Conservation (phyloP, 2,113 vertebrate species). For the Lagopus leucura region DNA sequence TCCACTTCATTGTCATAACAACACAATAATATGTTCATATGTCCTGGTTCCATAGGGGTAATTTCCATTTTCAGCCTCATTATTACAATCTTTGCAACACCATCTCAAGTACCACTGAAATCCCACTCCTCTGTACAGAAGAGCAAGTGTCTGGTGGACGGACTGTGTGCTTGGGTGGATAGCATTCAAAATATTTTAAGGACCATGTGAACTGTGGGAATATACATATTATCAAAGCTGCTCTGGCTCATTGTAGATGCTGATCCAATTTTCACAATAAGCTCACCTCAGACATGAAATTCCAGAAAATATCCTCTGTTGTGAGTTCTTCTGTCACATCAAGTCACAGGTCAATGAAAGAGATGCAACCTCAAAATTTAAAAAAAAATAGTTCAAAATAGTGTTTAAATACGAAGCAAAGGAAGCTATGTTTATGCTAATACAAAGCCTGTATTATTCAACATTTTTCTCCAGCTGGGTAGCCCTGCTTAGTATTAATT, state of each 20-base stretch:
- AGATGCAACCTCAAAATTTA: background rate
- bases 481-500: background rate
- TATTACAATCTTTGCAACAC: background rate
- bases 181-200: background rate
- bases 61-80: background rate
- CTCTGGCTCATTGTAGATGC: background rate
- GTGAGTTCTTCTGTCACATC: background rate
- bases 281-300: background rate
- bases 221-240: background rate
- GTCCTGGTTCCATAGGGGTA: background rate
- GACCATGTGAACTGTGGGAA: background rate
- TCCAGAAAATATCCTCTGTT: background rate
- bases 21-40: background rate
- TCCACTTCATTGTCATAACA: background rate
- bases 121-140: background rate
- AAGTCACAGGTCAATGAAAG: background rate
- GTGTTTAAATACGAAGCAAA: background rate
- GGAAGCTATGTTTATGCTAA: background rate
- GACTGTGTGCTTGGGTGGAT: background rate
- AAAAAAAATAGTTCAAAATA: constrained; percentile 8
- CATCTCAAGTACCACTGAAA: background rate
- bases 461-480: background rate
- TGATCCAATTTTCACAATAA: background rate
- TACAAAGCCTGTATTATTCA: background rate
- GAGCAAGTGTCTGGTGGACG: background rate